Conservation (phyloP, 2,888 invertebrate species). For the Acleris holmiana region DNA sequence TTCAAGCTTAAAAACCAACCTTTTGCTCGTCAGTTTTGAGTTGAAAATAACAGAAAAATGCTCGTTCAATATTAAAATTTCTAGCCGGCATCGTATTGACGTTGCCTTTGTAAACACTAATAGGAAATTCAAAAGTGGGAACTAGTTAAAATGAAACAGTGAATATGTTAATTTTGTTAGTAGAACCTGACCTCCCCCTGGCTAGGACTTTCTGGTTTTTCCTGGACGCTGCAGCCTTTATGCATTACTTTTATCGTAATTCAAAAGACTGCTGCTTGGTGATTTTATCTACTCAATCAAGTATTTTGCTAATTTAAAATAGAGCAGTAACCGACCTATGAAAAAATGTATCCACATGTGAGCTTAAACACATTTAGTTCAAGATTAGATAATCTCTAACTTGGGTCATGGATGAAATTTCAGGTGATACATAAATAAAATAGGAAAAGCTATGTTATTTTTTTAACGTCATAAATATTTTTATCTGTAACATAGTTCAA, state of each 20-base stretch:
- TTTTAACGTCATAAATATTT: too few species aligned
- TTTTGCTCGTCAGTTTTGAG: conserved; percentile 42
- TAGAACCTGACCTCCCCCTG: conserved; percentile 43
- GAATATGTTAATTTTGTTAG: conserved; percentile 77
- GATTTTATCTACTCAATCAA: too few species aligned
- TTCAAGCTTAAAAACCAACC: conserved; percentile 45
- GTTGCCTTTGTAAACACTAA: conserved; percentile 81
- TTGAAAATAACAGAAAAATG: conserved; percentile 42
- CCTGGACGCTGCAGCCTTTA: conserved; percentile 27
- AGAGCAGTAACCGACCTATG: too few species aligned
- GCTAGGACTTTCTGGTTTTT: conserved; percentile 49
- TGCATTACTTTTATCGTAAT: background rate
- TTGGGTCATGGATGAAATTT: too few species aligned
- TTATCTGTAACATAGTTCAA: too few species aligned
- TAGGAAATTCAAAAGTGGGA: conserved; percentile 82
- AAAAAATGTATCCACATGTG: too few species aligned
- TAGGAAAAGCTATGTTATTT: too few species aligned
- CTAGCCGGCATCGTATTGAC: conserved; percentile 74
- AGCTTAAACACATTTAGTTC: too few species aligned
- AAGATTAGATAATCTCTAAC: too few species aligned
- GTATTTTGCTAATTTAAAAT: too few species aligned
- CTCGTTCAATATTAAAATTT: conserved; percentile 54
- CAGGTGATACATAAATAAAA: too few species aligned
- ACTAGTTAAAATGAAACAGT: conserved; percentile 81
- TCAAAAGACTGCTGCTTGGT: background rate